These are phyloP conservation scores for Trachelus iudaicus DNA, from an alignment of 2,888 invertebrate species.

Conservation along the genomic window DNA sequence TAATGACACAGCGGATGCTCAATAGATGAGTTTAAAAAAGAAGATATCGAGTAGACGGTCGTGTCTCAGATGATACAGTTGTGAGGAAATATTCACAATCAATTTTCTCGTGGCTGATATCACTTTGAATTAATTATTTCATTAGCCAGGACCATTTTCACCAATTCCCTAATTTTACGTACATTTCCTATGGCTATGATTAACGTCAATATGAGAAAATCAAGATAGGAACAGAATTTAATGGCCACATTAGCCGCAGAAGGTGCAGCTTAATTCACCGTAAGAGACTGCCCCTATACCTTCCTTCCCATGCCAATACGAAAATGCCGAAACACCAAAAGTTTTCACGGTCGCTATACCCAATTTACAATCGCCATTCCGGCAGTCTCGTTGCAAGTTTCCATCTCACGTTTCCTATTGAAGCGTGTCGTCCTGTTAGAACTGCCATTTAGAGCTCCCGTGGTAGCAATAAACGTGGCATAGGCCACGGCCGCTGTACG, in stretches of 20 bases:
- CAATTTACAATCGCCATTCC: conserved; percentile 6
- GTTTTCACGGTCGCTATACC: not conserved
- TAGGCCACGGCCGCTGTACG: not conserved
- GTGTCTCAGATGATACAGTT: not conserved
- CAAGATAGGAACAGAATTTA: conserved; percentile 16
- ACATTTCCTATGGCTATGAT: not conserved
- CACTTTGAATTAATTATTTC: not conserved
- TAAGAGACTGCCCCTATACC: not conserved
- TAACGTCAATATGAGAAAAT: conserved; percentile 17
- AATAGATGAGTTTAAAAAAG: not conserved
- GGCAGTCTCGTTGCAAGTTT: conserved; percentile 12
- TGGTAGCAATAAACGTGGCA: conserved; percentile 33
- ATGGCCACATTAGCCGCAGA: conserved; percentile 41
- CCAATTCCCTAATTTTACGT: not conserved
- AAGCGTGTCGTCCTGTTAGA: conserved; percentile 13
- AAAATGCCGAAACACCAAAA: not conserved
- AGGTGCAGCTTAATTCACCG: conserved; percentile 34
- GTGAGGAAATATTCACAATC: not conserved
- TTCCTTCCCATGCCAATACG: not conserved
- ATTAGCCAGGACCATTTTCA: not conserved
- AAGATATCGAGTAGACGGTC: not conserved
- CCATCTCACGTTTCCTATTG: conserved; percentile 16
- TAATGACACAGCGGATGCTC: conserved; percentile 15
- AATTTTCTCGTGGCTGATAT: not conserved
- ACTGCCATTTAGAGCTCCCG: conserved; percentile 35